Conservation (phyloP, 2,797 vertebrate genomes). For the Lindbergichthys nudifrons region DNA sequence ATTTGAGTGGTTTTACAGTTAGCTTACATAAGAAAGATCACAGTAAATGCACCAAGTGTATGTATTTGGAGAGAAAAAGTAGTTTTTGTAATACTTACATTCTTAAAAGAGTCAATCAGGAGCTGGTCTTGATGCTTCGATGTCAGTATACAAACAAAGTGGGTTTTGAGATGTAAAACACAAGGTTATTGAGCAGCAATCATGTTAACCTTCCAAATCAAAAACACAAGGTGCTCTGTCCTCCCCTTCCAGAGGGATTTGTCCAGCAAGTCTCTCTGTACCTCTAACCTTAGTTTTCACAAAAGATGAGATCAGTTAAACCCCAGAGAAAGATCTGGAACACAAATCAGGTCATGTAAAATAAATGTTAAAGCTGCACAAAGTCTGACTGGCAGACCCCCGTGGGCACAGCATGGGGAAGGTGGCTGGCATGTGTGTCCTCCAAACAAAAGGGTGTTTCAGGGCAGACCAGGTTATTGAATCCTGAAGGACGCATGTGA, state of each 20-base stretch:
- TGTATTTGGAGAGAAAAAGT: background rate
- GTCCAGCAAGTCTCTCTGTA: constrained; percentile 4
- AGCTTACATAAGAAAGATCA: background rate
- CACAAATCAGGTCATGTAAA: constrained; percentile 55
- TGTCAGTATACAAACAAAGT: constrained; percentile 10
- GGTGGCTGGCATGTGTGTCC: constrained; percentile 11
- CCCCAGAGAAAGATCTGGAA: constrained; percentile 32
- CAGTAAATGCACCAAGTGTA: background rate
- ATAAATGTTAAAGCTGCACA: constrained; percentile 21
- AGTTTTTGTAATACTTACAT: background rate
- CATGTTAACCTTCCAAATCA: too few species aligned
- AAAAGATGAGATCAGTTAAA: constrained; percentile 50
- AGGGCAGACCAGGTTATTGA: constrained; percentile 42
- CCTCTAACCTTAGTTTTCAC: constrained; percentile 27
- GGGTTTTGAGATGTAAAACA: constrained; percentile 2
- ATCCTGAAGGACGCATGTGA: constrained; percentile 44
- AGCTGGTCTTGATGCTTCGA: constrained; percentile 9
- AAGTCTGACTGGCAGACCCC: constrained; percentile 39
- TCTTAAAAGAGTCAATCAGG: background rate
- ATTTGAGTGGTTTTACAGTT: background rate
- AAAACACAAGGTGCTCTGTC: too few species aligned
- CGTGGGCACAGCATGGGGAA: constrained; percentile 26
- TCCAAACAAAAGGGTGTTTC: constrained; percentile 51
- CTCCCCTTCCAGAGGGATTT: too few species aligned
- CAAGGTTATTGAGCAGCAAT: background rate